These are phyloP conservation scores for Diarsia rubi DNA, from an alignment of 2,888 invertebrate species.

Conservation along the genomic window DNA sequence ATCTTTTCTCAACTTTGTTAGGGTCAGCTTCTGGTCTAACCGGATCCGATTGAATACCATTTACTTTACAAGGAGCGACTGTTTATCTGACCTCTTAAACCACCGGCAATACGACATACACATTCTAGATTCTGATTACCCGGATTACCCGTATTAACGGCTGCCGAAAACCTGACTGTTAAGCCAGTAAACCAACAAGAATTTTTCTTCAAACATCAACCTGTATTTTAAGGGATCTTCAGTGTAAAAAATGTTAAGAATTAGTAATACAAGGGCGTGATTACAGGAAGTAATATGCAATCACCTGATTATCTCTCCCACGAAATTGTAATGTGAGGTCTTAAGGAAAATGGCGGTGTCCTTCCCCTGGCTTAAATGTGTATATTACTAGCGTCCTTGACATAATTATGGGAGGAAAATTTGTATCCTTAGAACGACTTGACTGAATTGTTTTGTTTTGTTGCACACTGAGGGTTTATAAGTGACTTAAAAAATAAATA, in stretches of 20 bases:
- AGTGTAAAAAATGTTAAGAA: background rate
- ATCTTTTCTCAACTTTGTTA: background rate
- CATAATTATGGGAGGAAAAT: constrained; percentile 30
- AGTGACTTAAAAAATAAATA: too few species aligned
- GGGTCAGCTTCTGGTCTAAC: background rate
- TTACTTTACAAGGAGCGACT: background rate
- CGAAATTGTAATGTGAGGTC: constrained; percentile 29
- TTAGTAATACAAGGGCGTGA: background rate
- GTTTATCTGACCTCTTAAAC: background rate
- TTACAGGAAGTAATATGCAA: constrained; percentile 6
- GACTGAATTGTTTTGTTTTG: constrained; percentile 20
- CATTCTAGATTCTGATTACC: background rate
- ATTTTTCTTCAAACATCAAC: background rate
- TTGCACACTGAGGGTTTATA: background rate
- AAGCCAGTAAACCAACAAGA: background rate
- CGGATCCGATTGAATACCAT: background rate
- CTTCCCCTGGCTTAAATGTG: constrained; percentile 23
- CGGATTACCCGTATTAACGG: too few species aligned
- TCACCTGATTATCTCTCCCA: constrained; percentile 28
- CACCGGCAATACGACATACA: background rate
- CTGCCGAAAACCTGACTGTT: background rate
- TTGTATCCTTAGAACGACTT: background rate
- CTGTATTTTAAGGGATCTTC: background rate
- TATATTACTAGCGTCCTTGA: constrained; percentile 37
- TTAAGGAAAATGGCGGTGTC: constrained; percentile 33